phyloP scores from a whole-genome alignment of 2,888 invertebrate species.

The Hoplodrina blanda region DNA sequence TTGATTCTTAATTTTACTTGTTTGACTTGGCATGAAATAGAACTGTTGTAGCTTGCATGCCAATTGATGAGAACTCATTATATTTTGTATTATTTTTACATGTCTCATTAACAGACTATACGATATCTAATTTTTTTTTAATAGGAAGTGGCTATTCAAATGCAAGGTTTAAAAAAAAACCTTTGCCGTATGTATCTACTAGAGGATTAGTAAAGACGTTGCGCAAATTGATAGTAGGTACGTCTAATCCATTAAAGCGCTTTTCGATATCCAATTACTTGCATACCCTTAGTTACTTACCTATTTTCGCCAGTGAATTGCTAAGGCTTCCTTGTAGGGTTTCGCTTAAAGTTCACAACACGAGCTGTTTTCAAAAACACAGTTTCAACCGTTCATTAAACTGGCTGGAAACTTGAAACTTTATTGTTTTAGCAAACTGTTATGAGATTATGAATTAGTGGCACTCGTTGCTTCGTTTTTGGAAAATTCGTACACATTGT shows the following conservation, averaged over 20 bases:
- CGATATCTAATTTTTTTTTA: not conserved
- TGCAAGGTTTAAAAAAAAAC: not conserved
- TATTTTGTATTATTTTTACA: conserved; percentile 10
- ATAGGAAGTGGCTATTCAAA: not conserved
- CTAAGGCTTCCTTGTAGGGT: conserved; percentile 77
- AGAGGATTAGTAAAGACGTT: conserved; percentile 39
- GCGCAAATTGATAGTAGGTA: conserved; percentile 55
- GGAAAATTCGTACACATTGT: conserved; percentile 59
- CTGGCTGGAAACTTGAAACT: conserved; percentile 40
- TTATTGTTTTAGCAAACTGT: conserved; percentile 49
- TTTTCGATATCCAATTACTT: conserved; percentile 75
- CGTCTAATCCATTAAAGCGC: conserved; percentile 57
- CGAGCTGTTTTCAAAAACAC: conserved; percentile 66
- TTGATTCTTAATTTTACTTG: conserved; percentile 80
- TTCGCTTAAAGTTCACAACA: conserved; percentile 70
- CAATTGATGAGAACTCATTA: conserved; percentile 18
- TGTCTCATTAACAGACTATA: not conserved
- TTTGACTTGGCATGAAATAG: conserved; percentile 67
- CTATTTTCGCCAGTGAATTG: conserved; percentile 71
- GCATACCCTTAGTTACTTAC: conserved; percentile 73
- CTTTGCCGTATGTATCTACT: conserved; percentile 7
- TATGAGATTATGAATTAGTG: conserved; percentile 15
- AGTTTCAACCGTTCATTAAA: conserved; percentile 54
- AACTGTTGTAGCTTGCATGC: conserved; percentile 46
- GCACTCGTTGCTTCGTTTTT: conserved; percentile 35